phyloP scores from a whole-genome alignment of 2,888 invertebrate genomes.

The Galerucella nymphaeae region DNA sequence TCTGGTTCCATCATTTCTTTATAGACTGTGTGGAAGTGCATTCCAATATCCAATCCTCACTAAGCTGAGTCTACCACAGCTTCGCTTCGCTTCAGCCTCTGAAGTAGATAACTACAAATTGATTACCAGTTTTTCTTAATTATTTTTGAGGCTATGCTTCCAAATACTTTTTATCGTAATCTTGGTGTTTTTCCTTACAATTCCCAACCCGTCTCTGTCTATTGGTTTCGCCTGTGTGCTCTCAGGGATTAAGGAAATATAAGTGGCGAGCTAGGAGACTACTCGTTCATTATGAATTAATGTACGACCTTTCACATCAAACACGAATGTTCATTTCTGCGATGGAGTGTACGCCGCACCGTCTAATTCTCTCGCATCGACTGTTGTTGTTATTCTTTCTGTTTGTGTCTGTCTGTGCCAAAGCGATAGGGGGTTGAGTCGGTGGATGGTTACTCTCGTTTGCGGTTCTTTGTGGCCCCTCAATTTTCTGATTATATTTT shows the following conservation, averaged over 20 bases:
- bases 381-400: slow-evolving; percentile 47
- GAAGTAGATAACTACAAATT: too few relatives aligned
- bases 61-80: too few relatives aligned
- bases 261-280: slow-evolving; percentile 64
- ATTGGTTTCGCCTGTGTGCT: slow-evolving; percentile 55
- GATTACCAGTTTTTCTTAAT: background rate
- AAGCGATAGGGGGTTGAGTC: slow-evolving; percentile 20
- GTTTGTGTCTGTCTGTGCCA: slow-evolving; percentile 35
- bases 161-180: too few relatives aligned
- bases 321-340: slow-evolving; percentile 57
- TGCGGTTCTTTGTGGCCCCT: slow-evolving; percentile 7
- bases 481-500: slow-evolving; percentile 20
- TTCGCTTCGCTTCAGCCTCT: too few relatives aligned
- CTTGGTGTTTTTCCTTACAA: background rate
- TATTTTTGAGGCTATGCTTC: background rate
- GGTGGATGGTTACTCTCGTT: slow-evolving; percentile 5
- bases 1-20: too few relatives aligned
- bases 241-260: slow-evolving; percentile 66
- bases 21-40: too few relatives aligned
- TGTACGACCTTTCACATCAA: slow-evolving; percentile 63
- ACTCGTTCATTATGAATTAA: slow-evolving; percentile 65
- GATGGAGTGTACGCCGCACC: slow-evolving; percentile 40
- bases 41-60: too few relatives aligned
- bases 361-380: slow-evolving; percentile 45
- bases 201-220: slow-evolving; percentile 53